Percentiles rank a stretch among this genome's conserved stretches.
Conservation (phyloP, 2,797 vertebrate genomes). For the Rousettus madagascariensis region DNA sequence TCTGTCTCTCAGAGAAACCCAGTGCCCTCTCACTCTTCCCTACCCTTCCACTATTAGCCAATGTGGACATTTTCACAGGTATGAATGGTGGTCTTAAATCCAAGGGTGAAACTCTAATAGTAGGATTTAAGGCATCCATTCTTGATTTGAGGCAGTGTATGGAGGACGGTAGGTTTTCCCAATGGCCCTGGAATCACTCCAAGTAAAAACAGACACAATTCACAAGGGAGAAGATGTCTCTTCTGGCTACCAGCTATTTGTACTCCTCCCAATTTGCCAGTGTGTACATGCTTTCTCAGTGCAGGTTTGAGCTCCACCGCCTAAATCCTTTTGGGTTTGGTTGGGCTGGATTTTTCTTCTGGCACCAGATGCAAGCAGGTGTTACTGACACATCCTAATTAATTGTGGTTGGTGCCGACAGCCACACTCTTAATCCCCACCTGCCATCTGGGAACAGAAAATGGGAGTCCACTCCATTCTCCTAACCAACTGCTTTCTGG, state of each 20-base stretch:
- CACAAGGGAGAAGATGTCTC: neutral
- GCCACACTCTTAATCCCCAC: neutral
- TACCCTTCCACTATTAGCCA: neutral
- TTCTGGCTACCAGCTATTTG: neutral
- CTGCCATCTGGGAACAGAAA: neutral
- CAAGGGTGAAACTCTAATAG: neutral
- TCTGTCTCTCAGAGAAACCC: neutral
- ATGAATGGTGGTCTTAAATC: neutral
- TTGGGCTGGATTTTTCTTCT: neutral
- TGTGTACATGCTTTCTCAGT: neutral
- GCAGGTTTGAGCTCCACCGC: no score
- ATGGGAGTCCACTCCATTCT: neutral
- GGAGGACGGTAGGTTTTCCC: neutral
- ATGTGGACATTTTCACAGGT: neutral
- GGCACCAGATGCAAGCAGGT: neutral
- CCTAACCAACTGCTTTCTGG: neutral
- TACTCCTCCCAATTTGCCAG: neutral
- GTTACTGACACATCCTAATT: neutral
- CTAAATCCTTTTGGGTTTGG: neutral
- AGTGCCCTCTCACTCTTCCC: accelerated
- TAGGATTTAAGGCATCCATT: neutral
- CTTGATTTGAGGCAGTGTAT: neutral
- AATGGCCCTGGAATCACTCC: neutral
- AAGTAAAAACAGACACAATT: neutral
- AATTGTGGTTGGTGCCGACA: neutral